These are phyloP conservation scores for Oreochromis tanganicae DNA, from an alignment of 2,113 vertebrate species.

Conservation along the genomic window DNA sequence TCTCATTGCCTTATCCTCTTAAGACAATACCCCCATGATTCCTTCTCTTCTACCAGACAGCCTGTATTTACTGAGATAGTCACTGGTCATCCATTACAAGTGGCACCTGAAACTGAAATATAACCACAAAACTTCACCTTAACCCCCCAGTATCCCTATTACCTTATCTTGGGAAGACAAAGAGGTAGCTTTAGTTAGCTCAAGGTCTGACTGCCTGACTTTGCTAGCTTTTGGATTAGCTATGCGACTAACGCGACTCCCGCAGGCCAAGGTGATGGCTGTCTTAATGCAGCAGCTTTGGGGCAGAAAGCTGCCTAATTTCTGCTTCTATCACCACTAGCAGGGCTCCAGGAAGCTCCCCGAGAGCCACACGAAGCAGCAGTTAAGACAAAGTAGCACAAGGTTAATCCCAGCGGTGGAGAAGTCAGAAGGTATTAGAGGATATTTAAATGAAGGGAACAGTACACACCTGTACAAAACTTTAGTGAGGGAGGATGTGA, in stretches of 20 bases:
- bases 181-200: slow-evolving; percentile 49
- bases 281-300: slow-evolving; percentile 64
- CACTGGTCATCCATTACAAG: slow-evolving; percentile 54
- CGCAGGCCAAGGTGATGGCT: slow-evolving; percentile 62
- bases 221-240: slow-evolving; percentile 64
- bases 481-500: background rate
- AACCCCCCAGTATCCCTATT: slow-evolving; percentile 55
- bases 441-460: slow-evolving; percentile 55
- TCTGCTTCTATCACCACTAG: slow-evolving; percentile 59
- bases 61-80: slow-evolving; percentile 42
- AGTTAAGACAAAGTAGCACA: slow-evolving; percentile 62
- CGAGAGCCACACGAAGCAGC: background rate
- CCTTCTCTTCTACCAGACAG: background rate
- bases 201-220: slow-evolving; percentile 61
- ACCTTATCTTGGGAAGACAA: slow-evolving; percentile 61
- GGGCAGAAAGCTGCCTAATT: slow-evolving; percentile 70
- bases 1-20: slow-evolving; percentile 63
- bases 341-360: slow-evolving; percentile 40
- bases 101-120: slow-evolving; percentile 17
- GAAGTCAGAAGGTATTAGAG: slow-evolving; percentile 48
- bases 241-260: slow-evolving; percentile 31
- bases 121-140: slow-evolving; percentile 31
- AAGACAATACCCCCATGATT: slow-evolving; percentile 59
- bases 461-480: slow-evolving; percentile 49
- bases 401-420: slow-evolving; percentile 60